Evolutionary conservation across 2,888 invertebrate genomes (phyloP), one percentile per base, ranked within the genome.

Genomic region (Capitulum mitella): DNA sequence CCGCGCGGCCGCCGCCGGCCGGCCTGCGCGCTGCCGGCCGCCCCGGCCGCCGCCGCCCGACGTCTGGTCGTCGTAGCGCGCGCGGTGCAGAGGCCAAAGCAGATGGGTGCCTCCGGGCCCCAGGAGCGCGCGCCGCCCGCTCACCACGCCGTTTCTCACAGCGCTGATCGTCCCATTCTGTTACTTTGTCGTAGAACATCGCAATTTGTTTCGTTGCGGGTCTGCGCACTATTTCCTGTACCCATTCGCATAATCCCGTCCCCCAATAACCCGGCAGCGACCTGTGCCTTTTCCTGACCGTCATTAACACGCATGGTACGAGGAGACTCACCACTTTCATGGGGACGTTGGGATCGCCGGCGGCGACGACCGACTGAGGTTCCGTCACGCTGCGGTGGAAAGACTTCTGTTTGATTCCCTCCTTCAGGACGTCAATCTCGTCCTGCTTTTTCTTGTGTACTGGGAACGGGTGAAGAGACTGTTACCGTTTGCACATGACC

Each of bases 371-470:
- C 26, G 29, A 8, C 29, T 40, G 37, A 1, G 22, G 37, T 26
- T 70, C 26, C 6, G 37, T 10, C 26, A 70, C 40, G 26, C 26
- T 40, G 26, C 70, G 70, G 26, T 40, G 70, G 70, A 70, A 70
- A 6, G 40, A 40, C 70, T 70, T 70, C 70, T 37, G 26, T 40
- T 40, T 37, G 70, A 70, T 70, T 37, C 37, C 70, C 40, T 70
- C 70, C 70, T 70, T 70, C 70, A 70, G 26, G 26, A n/a, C 40
- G 26, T 70, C 70, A 1, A 70, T 26, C 26, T 70, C 70, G 2
- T 70, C 70, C 70, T 37, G 37, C 40, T 37, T 70, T 40, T 70
- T 70, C 70, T 26, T 70, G 26, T 70, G 70, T 26, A 40, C 70
- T 70, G 70, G 22, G 22, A 70, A 22, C 37, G 46, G 64, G 19